Base-by-base conservation (phyloP, 2,113 vertebrate species). In the Ceyx melanurus region DNA sequence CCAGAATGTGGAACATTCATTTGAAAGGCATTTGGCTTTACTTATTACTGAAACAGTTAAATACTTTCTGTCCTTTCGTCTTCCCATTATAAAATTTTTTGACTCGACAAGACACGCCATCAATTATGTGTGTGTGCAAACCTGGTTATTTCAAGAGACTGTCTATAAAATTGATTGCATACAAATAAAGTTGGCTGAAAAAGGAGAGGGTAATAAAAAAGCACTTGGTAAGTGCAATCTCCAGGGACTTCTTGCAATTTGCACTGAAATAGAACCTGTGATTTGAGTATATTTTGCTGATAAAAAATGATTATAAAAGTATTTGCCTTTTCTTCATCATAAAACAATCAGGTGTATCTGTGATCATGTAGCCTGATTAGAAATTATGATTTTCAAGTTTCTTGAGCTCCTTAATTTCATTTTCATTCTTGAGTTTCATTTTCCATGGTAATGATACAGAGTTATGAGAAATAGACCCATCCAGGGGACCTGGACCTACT, bases 351-450 rank as follows among this genome's bases (percentile, higher is more conserved):
- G 3, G 17, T 6, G 1, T 53, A 56, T n/a, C 15, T 82, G 5
- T 62, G 56, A 57, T 61, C 51, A 53, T 71, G 48, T 9, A 66
- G 7, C 15, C 48, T 58, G 40, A 43, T 40, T n/a, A 57, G 22
- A 78, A 88, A 50, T 50, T 21, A 62, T 62, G 5, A 43, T 35
- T 18, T 88, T 78, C 71, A 4, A 78, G 23, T 7, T 77, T 43
- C 54, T 25, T 1, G 2, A 60, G 60, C 64, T 8, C 0, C 0
- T 10, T 76, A 42, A 56, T 70, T 50, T 48, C 16, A 37, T 37
- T 37, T 37, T 37, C 37, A 37, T 37, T 37, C 37, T 37, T 37
- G 37, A 37, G 37, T 37, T 37, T 37, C 37, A 37, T 37, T 37
- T 37, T 37, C 23, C 6, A 11, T 26, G 11, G 11, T 61, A 76